Percentiles rank a stretch among this genome's conserved stretches.
phyloP scores from a whole-genome alignment of 1,140 invertebrate genomes.

The Camponotus pennsylvanicus region DNA sequence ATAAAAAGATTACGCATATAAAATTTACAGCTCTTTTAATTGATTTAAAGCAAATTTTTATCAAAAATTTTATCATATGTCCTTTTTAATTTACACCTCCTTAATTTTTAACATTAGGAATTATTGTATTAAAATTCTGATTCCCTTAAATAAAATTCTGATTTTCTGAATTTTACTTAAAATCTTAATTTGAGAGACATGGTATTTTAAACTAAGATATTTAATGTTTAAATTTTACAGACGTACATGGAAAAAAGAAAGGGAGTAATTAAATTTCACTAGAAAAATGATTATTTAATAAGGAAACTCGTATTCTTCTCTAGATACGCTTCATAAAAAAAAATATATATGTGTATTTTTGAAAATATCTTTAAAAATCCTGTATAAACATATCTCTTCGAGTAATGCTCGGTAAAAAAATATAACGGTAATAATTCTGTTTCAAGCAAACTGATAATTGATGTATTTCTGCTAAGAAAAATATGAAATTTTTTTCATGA shows the following conservation, averaged over 20 bases:
- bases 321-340: neutral
- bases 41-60: slow-evolving; percentile 7
- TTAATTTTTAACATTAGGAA: neutral
- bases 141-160: neutral
- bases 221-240: slow-evolving; percentile 28
- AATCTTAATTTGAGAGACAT: neutral
- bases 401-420: neutral
- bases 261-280: neutral
- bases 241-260: neutral
- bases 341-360: too few relatives aligned
- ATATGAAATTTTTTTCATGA: neutral
- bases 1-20: neutral
- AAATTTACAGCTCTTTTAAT: neutral
- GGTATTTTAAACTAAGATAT: neutral
- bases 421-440: neutral
- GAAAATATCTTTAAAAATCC: too few relatives aligned
- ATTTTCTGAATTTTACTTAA: neutral
- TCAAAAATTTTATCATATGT: neutral
- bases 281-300: neutral
- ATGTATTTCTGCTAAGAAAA: neutral
- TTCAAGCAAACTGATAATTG: neutral
- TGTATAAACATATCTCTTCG: too few relatives aligned
- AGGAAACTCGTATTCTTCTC: neutral
- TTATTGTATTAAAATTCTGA: neutral
- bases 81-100: neutral